phyloP scores from a whole-genome alignment of 2,113 vertebrate genomes.

The Poecilia latipinna region DNA sequence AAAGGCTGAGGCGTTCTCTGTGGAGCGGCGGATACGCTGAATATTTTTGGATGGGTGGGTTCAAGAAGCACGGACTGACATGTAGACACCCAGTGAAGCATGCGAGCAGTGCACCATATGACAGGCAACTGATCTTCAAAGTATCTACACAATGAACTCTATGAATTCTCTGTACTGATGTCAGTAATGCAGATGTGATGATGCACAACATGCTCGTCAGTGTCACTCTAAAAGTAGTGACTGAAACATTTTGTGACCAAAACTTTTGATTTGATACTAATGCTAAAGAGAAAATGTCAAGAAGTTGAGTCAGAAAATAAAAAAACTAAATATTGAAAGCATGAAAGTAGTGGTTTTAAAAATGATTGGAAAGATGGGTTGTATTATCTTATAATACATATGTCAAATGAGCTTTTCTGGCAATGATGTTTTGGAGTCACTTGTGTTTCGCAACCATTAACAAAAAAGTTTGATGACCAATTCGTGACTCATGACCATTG shows the following conservation, averaged over 20 bases:
- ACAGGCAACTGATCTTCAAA: not conserved
- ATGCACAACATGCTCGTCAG: not conserved
- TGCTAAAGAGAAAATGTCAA: not conserved
- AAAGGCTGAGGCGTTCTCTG: slow-evolving; percentile 23
- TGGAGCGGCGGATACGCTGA: slow-evolving; percentile 44
- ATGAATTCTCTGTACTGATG: not conserved
- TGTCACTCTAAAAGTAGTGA: not conserved
- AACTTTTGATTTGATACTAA: not conserved
- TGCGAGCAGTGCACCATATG: not conserved
- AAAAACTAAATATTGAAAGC: not conserved
- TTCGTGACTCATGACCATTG: too few relatives aligned
- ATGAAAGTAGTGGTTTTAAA: not conserved
- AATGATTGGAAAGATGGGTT: not conserved
- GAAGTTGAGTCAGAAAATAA: not conserved
- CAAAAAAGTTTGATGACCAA: not conserved
- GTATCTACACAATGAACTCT: not conserved
- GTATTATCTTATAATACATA: not conserved
- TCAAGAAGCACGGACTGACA: slow-evolving; percentile 21
- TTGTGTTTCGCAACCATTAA: not conserved
- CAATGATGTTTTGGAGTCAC: not conserved
- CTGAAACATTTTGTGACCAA: not conserved
- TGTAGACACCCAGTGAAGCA: not conserved
- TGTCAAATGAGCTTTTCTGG: not conserved
- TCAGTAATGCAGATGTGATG: not conserved
- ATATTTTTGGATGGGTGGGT: slow-evolving; percentile 16